Base-by-base conservation (phyloP, 2,888 invertebrate genomes). In the Melinaea marsaeus region DNA sequence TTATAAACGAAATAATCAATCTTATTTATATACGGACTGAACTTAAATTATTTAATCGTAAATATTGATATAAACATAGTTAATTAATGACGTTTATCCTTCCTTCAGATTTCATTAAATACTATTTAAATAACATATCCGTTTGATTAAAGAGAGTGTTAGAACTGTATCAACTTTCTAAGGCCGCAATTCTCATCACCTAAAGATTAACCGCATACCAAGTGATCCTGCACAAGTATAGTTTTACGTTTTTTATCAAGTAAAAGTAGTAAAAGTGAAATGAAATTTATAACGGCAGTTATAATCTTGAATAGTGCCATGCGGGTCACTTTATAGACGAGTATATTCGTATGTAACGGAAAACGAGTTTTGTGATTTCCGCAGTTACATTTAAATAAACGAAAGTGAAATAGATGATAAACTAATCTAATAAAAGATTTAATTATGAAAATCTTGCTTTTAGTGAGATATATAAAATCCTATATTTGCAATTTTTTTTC, bases 221-320 rank as follows among this genome's bases (percentile, higher is more conserved):
- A 68, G 67, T 65, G 56, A 55, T 58, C 68, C 65, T 65, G 62
- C 58, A 66, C 57, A 60, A 59, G 47, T 33, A 60, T 59, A 63
- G 58, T 60, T 61, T 60, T 66, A 72, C 74, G 74, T 74, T 76
- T 74, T 75, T 76, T 70, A 69, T 72, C 74, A 82, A 86, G 89
- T 88, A 88, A 89, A 87, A 89, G 86, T 83, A 75, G 80, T 75
- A 83, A 81, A 87, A 89, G 90, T 88, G 89, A 89, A 89, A 88
- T 84, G 83, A 81, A 81, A 79, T 82, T 79, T 82, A 83, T 84
- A 79, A 85, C 83, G 81, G 78, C 79, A 79, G 83, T 74, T 80
- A 79, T 84, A 85, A 87, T 86, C 81, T 85, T 78, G 75, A 79
- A 76, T 73, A 75, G 74, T 76, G 77, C 72, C 78, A 88, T 89